These are phyloP conservation scores for Geotria australis DNA, from an alignment of 2,797 vertebrate species.

Conservation along the genomic window DNA sequence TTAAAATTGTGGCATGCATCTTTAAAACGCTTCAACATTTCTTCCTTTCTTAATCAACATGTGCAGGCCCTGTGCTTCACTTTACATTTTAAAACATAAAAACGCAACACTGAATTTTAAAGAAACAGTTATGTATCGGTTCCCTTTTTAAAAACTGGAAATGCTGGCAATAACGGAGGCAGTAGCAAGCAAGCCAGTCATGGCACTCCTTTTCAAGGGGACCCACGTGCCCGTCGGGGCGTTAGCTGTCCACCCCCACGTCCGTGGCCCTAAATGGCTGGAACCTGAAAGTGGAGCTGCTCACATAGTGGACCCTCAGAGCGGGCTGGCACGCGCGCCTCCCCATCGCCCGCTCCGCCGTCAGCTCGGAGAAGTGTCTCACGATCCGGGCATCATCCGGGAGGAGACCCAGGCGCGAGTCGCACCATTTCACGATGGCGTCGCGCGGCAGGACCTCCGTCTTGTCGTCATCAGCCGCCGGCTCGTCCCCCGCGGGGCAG, in stretches of 20 bases:
- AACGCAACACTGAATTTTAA: no score
- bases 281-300: conserved; percentile 89
- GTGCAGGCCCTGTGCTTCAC: no score
- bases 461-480: conserved; percentile 12
- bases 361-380: conserved; percentile 57
- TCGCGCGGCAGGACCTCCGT: conserved; percentile 25
- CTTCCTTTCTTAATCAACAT: no score
- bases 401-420: conserved; percentile 29
- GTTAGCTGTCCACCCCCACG: neutral
- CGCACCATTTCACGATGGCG: no score
- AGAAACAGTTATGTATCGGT: no score
- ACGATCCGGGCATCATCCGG: conserved; percentile 56
- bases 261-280: conserved; percentile 9
- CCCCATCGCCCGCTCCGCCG: conserved; percentile 38
- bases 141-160: neutral
- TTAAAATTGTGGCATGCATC: no score
- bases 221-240: neutral
- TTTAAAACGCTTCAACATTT: no score
- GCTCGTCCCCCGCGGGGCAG: conserved; percentile 19
- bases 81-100: no score
- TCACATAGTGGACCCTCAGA: conserved; percentile 69
- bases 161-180: neutral
- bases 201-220: no score
- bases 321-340: conserved; percentile 10
- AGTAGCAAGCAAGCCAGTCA: neutral